Percentiles rank a stretch among this genome's conserved stretches.
phyloP scores from a whole-genome alignment of 2,113 vertebrate species.

The Crotalus horridus region DNA sequence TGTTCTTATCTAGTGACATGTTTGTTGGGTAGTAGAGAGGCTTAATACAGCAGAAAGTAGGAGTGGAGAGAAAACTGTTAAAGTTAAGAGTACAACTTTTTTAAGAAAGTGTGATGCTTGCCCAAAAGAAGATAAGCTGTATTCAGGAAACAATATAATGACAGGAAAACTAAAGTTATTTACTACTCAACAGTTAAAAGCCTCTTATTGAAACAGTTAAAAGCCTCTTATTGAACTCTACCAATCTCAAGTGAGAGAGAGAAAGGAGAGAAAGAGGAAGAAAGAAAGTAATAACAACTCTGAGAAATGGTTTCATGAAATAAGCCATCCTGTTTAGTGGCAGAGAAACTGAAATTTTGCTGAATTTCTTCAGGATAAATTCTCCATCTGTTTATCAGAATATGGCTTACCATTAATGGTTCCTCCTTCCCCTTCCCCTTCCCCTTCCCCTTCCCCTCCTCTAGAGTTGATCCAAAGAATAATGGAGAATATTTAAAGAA shows the following conservation, averaged over 20 bases:
- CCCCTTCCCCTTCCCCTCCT: no score
- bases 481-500: not conserved
- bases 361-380: not conserved
- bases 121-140: not conserved
- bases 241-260: not conserved
- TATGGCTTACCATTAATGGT: not conserved
- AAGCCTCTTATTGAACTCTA: no score
- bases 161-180: not conserved
- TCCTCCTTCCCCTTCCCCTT: not conserved
- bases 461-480: not conserved
- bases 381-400: not conserved
- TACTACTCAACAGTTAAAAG: not conserved
- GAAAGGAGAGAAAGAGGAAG: not conserved
- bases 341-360: not conserved
- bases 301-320: not conserved
- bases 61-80: not conserved
- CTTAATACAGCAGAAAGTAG: not conserved
- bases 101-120: not conserved
- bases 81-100: not conserved
- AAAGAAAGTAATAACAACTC: not conserved
- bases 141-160: not conserved
- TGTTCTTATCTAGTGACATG: not conserved
- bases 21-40: not conserved
- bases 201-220: not conserved
- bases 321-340: not conserved